phyloP scores from a whole-genome alignment of 2,113 vertebrate genomes.

The Nesoenas mayeri region DNA sequence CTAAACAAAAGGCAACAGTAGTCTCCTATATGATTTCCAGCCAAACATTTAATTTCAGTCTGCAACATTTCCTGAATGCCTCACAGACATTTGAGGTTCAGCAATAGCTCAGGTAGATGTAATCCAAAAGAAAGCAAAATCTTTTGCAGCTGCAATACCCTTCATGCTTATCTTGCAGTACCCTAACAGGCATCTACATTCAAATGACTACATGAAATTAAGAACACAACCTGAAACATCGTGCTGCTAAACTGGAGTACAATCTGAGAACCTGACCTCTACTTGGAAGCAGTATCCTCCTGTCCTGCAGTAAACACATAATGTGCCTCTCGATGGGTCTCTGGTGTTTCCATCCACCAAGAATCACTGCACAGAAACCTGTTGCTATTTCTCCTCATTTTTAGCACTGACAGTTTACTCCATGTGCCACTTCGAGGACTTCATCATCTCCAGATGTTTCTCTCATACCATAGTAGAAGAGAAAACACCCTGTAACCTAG shows the following conservation, averaged over 20 bases:
- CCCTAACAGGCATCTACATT: background rate
- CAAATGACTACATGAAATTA: background rate
- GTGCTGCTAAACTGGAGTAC: background rate
- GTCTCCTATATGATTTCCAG: background rate
- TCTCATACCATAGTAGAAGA: background rate
- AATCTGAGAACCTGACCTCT: background rate
- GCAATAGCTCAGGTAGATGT: background rate
- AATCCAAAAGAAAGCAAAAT: background rate
- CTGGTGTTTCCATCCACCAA: background rate
- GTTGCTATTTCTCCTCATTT: background rate
- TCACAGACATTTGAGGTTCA: background rate
- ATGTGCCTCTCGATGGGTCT: background rate
- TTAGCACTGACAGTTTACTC: background rate
- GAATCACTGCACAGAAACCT: background rate
- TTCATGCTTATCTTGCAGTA: background rate
- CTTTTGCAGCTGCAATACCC: background rate
- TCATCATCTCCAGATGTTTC: background rate
- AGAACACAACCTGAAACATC: background rate
- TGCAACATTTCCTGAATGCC: background rate
- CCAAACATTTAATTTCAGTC: background rate
- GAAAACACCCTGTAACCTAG: background rate
- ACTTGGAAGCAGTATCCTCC: accelerated
- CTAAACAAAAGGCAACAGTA: background rate
- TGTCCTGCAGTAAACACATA: background rate
- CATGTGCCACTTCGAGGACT: background rate